These are phyloP conservation scores for Cinclus mexicanus DNA, from an alignment of 2,113 vertebrate genomes.

Conservation along the genomic window DNA sequence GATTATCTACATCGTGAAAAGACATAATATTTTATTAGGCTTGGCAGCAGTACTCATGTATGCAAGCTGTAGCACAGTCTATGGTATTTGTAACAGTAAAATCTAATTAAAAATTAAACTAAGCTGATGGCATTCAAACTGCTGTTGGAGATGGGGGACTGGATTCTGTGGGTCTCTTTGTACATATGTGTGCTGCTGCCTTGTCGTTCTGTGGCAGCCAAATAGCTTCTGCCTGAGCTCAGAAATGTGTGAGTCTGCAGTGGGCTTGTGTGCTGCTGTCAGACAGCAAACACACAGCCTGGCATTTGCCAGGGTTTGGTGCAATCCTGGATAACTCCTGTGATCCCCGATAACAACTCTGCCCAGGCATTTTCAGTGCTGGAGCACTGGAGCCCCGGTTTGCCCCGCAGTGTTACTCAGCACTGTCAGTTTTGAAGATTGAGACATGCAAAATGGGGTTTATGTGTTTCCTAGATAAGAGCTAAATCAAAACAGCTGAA, in stretches of 20 bases:
- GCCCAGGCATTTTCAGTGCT: not conserved
- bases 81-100: constrained; percentile 10
- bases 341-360: not conserved
- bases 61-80: not conserved
- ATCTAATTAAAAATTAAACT: constrained; percentile 54
- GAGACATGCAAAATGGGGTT: not conserved
- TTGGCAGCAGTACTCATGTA: not conserved
- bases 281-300: not conserved
- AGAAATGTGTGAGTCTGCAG: not conserved
- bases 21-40: constrained; percentile 23
- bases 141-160: not conserved
- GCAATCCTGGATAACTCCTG: not conserved
- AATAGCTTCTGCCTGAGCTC: not conserved
- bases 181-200: not conserved
- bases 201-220: not conserved
- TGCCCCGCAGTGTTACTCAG: not conserved
- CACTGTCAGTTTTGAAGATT: not conserved
- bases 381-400: not conserved
- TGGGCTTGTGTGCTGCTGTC: not conserved
- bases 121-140: not conserved
- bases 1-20: constrained; percentile 10
- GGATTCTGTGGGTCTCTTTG: not conserved
- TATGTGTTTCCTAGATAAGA: not conserved
- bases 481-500: not conserved
- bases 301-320: not conserved